Evolutionary conservation across 2,888 invertebrate species (phyloP), one percentile per base, ranked within the genome.

Genomic region (Thereva unica): DNA sequence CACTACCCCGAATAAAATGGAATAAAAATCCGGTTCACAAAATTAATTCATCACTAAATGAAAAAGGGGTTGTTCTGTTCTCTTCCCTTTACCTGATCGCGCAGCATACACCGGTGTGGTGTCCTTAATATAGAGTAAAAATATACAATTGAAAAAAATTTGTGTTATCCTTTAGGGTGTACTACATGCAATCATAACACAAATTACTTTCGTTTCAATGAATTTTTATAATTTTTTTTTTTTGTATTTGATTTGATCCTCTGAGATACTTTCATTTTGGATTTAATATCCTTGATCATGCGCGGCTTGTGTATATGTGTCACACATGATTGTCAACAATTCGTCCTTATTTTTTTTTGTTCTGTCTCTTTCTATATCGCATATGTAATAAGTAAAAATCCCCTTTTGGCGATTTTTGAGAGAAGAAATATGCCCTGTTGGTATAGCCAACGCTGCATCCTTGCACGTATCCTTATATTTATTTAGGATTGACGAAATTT

Each of bases 141-240:
- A 61, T 34, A 38, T 23, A 61, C 40, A 41, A 41, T 50, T 23
- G 23, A 35, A 35, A 34, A 5, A 49, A 23, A 23, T 23, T 23
- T 23, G 1, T 23, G 23, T 23, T 23, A 23, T 23, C 23, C 23
- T 23, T 23, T 23, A 23, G 23, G 23, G 23, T 23, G 23, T 57
- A 52, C 44, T 41, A 41, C 54, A 56, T 50, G 50, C 41, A 61
- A 61, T 61, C 50, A 61, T 50, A 61, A 61, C 50, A 41, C 40
- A 9, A 53, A 63, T 68, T 68, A 68, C 50, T 68, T 52, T 50
- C 66, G 61, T 38, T 38, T 52, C 53, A 61, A 44, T 68, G 68
- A 55, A 9, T 56, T 68, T 59, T 66, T 44, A 66, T 68, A 63
- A 41, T 37, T 40, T 49, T 41, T 61, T 41, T 61, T 23, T 23